Evolutionary conservation across 2,797 vertebrate genomes (phyloP).

Genomic region (Etheostoma nigrum): DNA sequence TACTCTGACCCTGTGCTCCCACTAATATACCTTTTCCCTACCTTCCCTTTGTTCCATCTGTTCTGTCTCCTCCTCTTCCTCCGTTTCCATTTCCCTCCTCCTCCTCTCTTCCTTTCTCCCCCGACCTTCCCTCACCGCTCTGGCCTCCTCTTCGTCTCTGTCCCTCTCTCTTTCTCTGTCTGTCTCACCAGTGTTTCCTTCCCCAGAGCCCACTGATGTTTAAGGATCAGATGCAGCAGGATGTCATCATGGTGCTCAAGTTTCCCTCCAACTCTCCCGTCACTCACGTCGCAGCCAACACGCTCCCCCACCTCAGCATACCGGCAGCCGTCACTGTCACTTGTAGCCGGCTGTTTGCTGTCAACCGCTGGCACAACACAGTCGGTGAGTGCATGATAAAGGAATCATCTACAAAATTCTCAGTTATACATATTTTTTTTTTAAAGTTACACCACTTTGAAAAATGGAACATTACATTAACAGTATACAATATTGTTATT

Average conservation of each 20-base stretch:
- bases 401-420: neutral
- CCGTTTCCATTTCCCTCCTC: conserved; percentile 35
- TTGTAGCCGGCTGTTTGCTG: conserved; percentile 96
- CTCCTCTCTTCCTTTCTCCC: conserved; percentile 12
- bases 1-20: conserved; percentile 81
- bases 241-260: conserved; percentile 99
- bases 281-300: conserved; percentile 98
- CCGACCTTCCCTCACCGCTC: neutral
- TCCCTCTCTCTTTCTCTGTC: conserved; percentile 80
- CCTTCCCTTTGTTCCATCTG: conserved; percentile 60
- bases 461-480: neutral
- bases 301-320: conserved; percentile 95
- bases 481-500: neutral
- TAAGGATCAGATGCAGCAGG: conserved; percentile 99
- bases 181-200: conserved; percentile 99
- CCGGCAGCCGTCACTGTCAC: conserved; percentile 98
- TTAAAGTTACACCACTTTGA: neutral
- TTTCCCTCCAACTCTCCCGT: conserved; percentile 99
- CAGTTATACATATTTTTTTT: neutral
- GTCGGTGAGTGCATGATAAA: conserved; percentile 88
- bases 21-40: conserved; percentile 77
- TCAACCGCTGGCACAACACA: conserved; percentile 99
- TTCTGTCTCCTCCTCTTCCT: conserved; percentile 63
- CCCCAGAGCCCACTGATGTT: conserved; percentile 99
- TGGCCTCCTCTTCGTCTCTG: conserved; percentile 44